phyloP scores from a whole-genome alignment of 37 sponge, comb jelly and placozoan genomes.

The Mnemiopsis leidyi region DNA sequence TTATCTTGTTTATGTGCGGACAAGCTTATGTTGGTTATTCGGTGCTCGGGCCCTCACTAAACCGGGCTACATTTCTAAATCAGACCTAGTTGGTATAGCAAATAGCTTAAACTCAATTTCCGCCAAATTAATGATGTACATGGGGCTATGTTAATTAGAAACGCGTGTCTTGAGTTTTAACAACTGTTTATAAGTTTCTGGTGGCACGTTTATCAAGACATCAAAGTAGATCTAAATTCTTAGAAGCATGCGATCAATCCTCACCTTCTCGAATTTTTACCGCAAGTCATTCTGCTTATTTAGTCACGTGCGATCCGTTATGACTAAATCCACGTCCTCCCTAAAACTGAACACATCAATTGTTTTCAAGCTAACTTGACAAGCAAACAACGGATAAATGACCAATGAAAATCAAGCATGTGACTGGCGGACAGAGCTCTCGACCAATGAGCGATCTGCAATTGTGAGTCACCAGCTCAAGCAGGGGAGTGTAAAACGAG shows the following conservation, averaged over 20 bases:
- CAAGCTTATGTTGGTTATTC: background rate
- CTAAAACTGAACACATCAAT: background rate
- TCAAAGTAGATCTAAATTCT: background rate
- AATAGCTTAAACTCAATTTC: background rate
- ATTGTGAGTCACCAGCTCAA: background rate
- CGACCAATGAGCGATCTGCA: background rate
- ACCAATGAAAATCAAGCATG: background rate
- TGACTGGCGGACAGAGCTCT: background rate
- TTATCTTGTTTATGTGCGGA: background rate
- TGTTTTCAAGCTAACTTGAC: conserved; percentile 22
- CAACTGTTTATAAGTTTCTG: background rate
- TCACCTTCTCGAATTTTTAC: background rate
- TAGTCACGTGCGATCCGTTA: too few species aligned
- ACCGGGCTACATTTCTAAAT: too few species aligned
- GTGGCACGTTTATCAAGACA: background rate
- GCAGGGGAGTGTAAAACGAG: conserved; percentile 47
- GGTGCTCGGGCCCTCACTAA: background rate
- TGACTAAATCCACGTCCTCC: background rate
- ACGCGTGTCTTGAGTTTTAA: background rate
- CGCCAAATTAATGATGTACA: background rate
- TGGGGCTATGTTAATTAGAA: background rate
- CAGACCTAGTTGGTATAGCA: background rate
- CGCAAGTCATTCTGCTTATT: background rate
- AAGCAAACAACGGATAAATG: conserved; percentile 3
- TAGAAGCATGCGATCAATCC: background rate